Evolutionary conservation across 2,888 invertebrate species (phyloP), one percentile per base, ranked within the genome.

Genomic region (Caenorhabditis sp.): DNA sequence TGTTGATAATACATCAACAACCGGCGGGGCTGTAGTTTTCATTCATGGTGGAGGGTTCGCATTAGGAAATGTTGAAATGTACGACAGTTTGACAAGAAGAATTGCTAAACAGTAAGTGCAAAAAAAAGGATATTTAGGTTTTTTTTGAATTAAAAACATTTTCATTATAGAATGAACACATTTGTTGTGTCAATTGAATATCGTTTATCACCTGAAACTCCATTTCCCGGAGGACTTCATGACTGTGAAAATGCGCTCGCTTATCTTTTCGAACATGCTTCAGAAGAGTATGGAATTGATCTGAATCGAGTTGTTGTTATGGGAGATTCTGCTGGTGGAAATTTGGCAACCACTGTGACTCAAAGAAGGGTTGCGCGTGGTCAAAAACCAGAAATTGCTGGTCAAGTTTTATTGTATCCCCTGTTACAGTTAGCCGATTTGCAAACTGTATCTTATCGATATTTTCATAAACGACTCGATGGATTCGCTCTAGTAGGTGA

Each of bases 151-250:
- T 4, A 23, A 53, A 23, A 53, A 53, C 19, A n/a, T 50, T 50
- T 50, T 5, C 8, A 21, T 70, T 73, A 3, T 54, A 79, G 79
- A 65, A 65, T 81, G 66, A 69, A 74, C 60, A 76, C 76, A 1
- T 68, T 81, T 49, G 66, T 79, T 1, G 75, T 81, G 12, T 82
- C 82, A 19, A 69, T 82, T 43, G 82, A 82, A 51, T 89, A 89
- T 73, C 82, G 88, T 8, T 83, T 88, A 59, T 87, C 89, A 0
- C 89, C 89, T 12, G 87, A 88, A 67, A 83, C 88, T 60, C 81
- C 83, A 0, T 89, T 87, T 72, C 89, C 89, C 4, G 87, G 86
- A 0, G 85, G 87, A 0, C 83, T 87, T 50, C 82, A 86, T 0
- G 89, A 89, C 71, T 88, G 88, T 66, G 79, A 88, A 24, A 71